Percentiles rank a stretch among this genome's conserved stretches.
Evolutionary conservation across 2,113 vertebrate species (phyloP).

Genomic region (Dasypus novemcinctus): DNA sequence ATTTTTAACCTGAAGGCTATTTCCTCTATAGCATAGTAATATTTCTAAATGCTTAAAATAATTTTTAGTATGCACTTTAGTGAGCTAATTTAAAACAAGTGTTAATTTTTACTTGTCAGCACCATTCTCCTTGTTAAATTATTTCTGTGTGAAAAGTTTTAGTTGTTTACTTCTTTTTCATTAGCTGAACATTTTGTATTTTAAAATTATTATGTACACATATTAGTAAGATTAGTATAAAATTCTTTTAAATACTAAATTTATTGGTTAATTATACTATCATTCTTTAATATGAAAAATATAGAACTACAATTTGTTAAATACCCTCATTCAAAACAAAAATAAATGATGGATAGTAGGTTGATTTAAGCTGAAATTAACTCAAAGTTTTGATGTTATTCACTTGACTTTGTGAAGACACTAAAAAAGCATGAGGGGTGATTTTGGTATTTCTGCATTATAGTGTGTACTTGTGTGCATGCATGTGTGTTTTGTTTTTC

Average conservation of each 20-base stretch:
- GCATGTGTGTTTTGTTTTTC: background rate
- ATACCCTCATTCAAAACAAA: background rate
- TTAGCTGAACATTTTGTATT: conserved; percentile 24
- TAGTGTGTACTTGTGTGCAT: background rate
- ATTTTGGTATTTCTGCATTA: conserved; percentile 4
- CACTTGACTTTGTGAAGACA: background rate
- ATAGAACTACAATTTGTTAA: background rate
- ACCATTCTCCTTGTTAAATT: conserved; percentile 55
- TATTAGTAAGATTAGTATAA: conserved; percentile 6
- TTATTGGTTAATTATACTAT: background rate
- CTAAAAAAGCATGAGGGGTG: background rate
- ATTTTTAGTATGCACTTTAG: conserved; percentile 48
- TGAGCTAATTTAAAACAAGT: conserved; percentile 47
- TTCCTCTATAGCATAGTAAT: conserved; percentile 19
- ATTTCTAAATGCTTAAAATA: conserved; percentile 46
- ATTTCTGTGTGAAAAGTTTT: conserved; percentile 14
- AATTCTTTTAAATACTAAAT: background rate
- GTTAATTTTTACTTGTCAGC: conserved; percentile 68
- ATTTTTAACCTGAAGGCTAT: conserved; percentile 38
- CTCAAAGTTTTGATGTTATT: background rate
- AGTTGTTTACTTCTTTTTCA: conserved; percentile 21
- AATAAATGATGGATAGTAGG: background rate
- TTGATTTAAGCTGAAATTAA: background rate
- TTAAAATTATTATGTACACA: background rate
- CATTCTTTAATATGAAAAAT: background rate